Evolutionary conservation across 2,888 invertebrate genomes (phyloP).

Genomic region (Schizaphis graminum): DNA sequence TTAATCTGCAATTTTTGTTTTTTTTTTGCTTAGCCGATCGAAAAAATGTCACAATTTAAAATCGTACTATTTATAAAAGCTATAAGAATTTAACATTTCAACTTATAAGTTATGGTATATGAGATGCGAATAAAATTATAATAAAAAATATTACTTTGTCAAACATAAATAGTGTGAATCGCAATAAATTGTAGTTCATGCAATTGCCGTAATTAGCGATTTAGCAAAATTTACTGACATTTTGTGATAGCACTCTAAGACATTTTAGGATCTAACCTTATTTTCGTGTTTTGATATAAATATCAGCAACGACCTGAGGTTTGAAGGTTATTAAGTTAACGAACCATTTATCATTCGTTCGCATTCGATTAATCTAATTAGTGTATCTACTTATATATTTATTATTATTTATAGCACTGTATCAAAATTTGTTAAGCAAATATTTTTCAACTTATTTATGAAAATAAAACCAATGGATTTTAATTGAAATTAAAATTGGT

Average conservation of each 20-base stretch:
- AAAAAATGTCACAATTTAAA: background rate
- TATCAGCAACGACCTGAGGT: constrained; percentile 40
- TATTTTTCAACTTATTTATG: constrained; percentile 16
- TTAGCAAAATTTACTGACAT: background rate
- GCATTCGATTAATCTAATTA: constrained; percentile 46
- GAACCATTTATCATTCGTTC: constrained; percentile 32
- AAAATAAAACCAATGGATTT: background rate
- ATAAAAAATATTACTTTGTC: background rate
- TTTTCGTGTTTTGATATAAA: constrained; percentile 36
- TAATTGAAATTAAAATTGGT: background rate
- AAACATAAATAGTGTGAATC: background rate
- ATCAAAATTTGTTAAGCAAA: background rate
- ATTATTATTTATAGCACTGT: background rate
- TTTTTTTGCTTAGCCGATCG: background rate
- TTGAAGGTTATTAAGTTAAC: constrained; percentile 58
- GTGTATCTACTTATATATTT: background rate
- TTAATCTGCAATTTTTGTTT: background rate
- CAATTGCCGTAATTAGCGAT: background rate
- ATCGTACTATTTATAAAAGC: background rate
- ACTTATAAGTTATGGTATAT: background rate
- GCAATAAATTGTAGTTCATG: background rate
- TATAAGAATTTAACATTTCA: background rate
- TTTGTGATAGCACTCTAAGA: background rate
- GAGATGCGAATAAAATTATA: background rate
- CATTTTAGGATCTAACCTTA: constrained; percentile 1